Conservation (phyloP, 2,797 vertebrate genomes). For the Pseudocheirus occidentalis region DNA sequence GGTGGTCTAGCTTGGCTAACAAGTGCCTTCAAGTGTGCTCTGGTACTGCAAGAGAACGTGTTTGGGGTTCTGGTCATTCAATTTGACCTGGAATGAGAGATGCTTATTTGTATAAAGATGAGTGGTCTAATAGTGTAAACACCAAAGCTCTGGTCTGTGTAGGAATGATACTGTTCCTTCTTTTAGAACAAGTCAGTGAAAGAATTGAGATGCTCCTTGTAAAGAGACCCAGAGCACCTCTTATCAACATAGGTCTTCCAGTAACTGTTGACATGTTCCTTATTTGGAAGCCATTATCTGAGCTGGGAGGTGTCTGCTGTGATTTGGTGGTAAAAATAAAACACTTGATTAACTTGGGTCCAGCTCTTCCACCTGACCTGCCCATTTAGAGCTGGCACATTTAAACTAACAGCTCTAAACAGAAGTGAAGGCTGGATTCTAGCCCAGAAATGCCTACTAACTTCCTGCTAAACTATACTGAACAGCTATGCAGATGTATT, state of each 20-base stretch:
- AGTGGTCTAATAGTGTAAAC: neutral
- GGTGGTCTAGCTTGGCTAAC: neutral
- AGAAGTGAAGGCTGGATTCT: neutral
- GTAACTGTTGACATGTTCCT: neutral
- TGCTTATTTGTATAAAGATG: neutral
- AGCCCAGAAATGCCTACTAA: neutral
- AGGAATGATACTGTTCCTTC: neutral
- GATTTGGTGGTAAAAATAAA: neutral
- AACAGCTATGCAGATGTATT: neutral
- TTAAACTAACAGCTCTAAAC: neutral
- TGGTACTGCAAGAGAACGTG: neutral
- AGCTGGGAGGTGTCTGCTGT: neutral
- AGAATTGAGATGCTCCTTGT: neutral
- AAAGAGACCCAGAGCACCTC: neutral
- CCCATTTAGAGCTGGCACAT: neutral
- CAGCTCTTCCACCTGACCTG: neutral
- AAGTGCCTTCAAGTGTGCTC: neutral
- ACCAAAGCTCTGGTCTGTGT: neutral
- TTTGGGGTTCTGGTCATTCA: neutral
- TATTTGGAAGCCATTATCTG: neutral
- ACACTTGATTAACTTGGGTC: neutral
- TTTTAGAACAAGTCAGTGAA: neutral
- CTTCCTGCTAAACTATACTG: neutral
- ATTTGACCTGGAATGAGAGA: neutral
- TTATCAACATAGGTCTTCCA: neutral